Evolutionary conservation across 2,888 invertebrate species (phyloP), one percentile per base, ranked within the genome.

Genomic region (Euzetes globulus): DNA sequence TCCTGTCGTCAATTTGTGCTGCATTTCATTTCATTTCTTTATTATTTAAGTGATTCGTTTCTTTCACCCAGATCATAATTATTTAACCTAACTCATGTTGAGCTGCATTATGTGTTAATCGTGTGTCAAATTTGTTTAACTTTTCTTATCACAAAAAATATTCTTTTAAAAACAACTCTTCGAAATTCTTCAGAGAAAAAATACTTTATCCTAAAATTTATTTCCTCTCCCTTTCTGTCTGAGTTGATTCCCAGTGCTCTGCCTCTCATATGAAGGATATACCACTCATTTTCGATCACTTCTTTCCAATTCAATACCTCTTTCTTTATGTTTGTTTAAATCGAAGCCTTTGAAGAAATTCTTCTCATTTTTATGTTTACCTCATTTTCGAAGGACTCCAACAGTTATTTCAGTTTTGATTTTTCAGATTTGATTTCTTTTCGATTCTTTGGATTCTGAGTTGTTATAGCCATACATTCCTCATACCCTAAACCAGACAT

Each of bases 41-140:
- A n/a, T 58, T 13, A 58, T 58, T 37, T 29, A 19, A 27, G 37
- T 65, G 2, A 29, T 65, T 65, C 52, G 29, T 27, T 52, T 60
- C 9, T n/a, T 37, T 65, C 63, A 60, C 13, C 17, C 29, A 60
- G 33, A 37, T 37, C 27, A 19, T 19, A 37, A 41, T 41, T 41
- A 41, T 41, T 41, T 41, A 41, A 41, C 41, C 41, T 11, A 13
- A 19, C 37, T 37, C 33, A 65, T 70, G 15, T 70, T 47, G 17
- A 45, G 70, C 70, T 70, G 70, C 70, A 70, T 70, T 70, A 70
- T 70, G 70, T 70, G 70, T 70, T 47, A 13, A 70, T 41, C 37
- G 19, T 37, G 29, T 65, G 63, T 19, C 33, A 33, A 60, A 65
- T 19, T 37, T 17, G 37, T 19, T 33, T 37, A 65, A 37, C 63